phyloP scores from a whole-genome alignment of 2,888 invertebrate genomes.

The Latrodectus hesperus region DNA sequence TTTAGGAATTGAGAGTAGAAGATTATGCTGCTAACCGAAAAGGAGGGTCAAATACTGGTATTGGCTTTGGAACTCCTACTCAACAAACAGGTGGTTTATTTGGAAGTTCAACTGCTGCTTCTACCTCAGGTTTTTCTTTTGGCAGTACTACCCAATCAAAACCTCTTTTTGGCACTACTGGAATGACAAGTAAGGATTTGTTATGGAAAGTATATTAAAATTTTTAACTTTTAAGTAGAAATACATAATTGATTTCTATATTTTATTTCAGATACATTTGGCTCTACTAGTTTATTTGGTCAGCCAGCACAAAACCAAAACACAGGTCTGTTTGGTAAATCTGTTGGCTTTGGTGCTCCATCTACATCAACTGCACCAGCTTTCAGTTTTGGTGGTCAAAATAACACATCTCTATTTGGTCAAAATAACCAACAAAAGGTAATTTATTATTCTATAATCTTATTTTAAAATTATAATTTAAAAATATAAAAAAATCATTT shows the following conservation, averaged over 20 bases:
- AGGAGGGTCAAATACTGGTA: constrained; percentile 74
- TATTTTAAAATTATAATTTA: too few relatives aligned
- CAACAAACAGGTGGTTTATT: constrained; percentile 65
- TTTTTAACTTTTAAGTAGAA: background rate
- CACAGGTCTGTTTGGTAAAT: constrained; percentile 71
- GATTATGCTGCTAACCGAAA: constrained; percentile 94
- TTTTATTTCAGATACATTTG: constrained; percentile 76
- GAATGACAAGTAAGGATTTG: constrained; percentile 65
- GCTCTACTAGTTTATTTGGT: constrained; percentile 80
- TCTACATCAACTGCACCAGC: constrained; percentile 66
- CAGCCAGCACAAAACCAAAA: constrained; percentile 77
- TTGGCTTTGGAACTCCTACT: constrained; percentile 32
- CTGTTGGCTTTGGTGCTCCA: constrained; percentile 71
- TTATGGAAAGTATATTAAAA: background rate
- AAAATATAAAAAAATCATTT: background rate
- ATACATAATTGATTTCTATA: background rate
- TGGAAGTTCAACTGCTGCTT: constrained; percentile 64
- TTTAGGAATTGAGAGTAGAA: constrained; percentile 88
- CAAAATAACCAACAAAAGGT: constrained; percentile 77
- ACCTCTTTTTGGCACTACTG: constrained; percentile 77
- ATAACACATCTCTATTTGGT: constrained; percentile 79
- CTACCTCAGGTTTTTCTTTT: constrained; percentile 71
- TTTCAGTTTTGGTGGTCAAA: constrained; percentile 62
- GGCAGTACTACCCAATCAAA: constrained; percentile 77
- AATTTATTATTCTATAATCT: background rate